Evolutionary conservation across 1,140 invertebrate species (phyloP).

Genomic region (Drosophila miranda): DNA sequence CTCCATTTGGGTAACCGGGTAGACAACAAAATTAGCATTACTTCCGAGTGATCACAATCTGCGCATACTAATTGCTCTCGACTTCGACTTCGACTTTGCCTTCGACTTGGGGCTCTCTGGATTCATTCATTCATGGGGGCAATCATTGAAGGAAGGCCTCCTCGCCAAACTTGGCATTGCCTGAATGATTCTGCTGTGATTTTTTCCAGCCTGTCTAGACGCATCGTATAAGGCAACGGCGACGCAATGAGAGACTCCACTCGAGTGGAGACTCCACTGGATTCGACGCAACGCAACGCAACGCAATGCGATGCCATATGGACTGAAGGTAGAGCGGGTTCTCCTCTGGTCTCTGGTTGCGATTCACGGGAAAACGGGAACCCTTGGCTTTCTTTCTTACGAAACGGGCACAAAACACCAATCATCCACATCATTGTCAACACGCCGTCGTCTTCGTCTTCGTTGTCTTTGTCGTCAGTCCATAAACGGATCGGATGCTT

Average conservation of each 20-base stretch:
- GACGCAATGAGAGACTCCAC: slow-evolving; percentile 36
- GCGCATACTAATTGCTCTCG: slow-evolving; percentile 77
- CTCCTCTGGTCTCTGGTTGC: slow-evolving; percentile 2
- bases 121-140: slow-evolving; percentile 71
- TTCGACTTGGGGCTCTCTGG: slow-evolving; percentile 15
- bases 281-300: slow-evolving; percentile 7
- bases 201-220: slow-evolving; percentile 75
- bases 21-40: slow-evolving; percentile 76
- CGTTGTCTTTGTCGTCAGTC: slow-evolving; percentile 58
- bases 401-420: slow-evolving; percentile 70
- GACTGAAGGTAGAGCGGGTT: neutral
- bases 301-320: slow-evolving; percentile 1
- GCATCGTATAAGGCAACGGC: slow-evolving; percentile 67
- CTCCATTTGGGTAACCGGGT: slow-evolving; percentile 42
- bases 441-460: slow-evolving; percentile 55
- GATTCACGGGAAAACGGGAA: slow-evolving; percentile 49
- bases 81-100: slow-evolving; percentile 11
- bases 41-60: slow-evolving; percentile 81
- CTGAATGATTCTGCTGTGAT: slow-evolving; percentile 77
- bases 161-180: slow-evolving; percentile 69
- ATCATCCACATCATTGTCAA: slow-evolving; percentile 78
- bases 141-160: slow-evolving; percentile 70
- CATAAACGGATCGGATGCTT: slow-evolving; percentile 72
- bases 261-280: slow-evolving; percentile 3
- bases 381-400: slow-evolving; percentile 62